phyloP scores from a whole-genome alignment of 2,888 invertebrate genomes.

The Xanthorhoe designata region DNA sequence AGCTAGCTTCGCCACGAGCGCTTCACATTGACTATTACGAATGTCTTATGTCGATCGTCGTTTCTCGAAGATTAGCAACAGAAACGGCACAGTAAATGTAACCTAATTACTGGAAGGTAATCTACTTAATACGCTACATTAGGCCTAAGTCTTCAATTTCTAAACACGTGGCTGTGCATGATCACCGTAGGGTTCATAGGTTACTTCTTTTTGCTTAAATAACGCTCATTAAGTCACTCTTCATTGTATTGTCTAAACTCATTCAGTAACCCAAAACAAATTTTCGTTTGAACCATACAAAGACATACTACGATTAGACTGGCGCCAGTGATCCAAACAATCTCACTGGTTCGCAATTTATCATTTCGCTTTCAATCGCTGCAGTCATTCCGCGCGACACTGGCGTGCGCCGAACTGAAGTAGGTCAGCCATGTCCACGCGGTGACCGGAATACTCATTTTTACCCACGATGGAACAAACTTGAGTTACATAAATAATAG shows the following conservation, averaged over 20 bases:
- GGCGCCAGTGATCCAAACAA: background rate
- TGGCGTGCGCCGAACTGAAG: constrained; percentile 43
- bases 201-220: too few relatives aligned
- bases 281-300: too few relatives aligned
- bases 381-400: constrained; percentile 16
- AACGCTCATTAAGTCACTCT: too few relatives aligned
- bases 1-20: too few relatives aligned
- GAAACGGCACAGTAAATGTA: constrained; percentile 20
- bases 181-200: too few relatives aligned
- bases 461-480: constrained; percentile 25
- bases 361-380: constrained; percentile 8
- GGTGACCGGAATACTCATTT: constrained; percentile 67
- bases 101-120: constrained; percentile 40
- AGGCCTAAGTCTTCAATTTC: constrained; percentile 29
- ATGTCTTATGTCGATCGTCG: background rate
- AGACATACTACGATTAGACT: background rate
- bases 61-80: background rate
- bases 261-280: too few relatives aligned
- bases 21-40: background rate
- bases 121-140: constrained; percentile 35
- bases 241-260: too few relatives aligned
- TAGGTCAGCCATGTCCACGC: constrained; percentile 64
- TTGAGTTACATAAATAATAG: background rate
- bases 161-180: constrained; percentile 24
- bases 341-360: constrained; percentile 10